phyloP scores from a whole-genome alignment of 1,140 invertebrate species.

The Drosophila seguyi region DNA sequence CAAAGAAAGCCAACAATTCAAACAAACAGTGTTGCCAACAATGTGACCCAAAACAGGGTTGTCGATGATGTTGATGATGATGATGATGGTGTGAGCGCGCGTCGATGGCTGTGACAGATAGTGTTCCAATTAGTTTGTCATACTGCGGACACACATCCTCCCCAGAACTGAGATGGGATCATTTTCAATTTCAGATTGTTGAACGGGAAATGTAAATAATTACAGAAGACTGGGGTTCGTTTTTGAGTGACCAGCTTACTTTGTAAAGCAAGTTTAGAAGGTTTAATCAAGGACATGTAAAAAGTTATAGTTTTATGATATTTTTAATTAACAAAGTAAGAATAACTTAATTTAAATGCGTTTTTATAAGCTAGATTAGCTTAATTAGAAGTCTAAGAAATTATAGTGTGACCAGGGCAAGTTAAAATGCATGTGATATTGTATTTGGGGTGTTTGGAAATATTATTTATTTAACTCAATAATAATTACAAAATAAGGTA shows the following conservation, averaged over 20 bases:
- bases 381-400: background rate
- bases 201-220: background rate
- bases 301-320: background rate
- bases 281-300: background rate
- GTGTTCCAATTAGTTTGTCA: conserved; percentile 16
- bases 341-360: background rate
- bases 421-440: background rate
- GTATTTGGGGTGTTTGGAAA: background rate
- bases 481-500: no score
- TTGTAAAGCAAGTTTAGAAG: background rate
- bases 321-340: background rate
- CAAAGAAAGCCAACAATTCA: conserved; percentile 28
- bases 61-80: conserved; percentile 10
- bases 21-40: conserved; percentile 35
- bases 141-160: conserved; percentile 7
- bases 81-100: background rate
- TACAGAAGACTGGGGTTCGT: background rate
- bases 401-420: background rate
- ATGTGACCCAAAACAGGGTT: conserved; percentile 26
- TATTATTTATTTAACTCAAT: no score
- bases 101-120: conserved; percentile 21
- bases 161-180: background rate
- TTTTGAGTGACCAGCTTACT: background rate
- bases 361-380: background rate
- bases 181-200: conserved; percentile 13